phyloP scores from a whole-genome alignment of 1,140 invertebrate genomes.

The Saccostrea echinata region DNA sequence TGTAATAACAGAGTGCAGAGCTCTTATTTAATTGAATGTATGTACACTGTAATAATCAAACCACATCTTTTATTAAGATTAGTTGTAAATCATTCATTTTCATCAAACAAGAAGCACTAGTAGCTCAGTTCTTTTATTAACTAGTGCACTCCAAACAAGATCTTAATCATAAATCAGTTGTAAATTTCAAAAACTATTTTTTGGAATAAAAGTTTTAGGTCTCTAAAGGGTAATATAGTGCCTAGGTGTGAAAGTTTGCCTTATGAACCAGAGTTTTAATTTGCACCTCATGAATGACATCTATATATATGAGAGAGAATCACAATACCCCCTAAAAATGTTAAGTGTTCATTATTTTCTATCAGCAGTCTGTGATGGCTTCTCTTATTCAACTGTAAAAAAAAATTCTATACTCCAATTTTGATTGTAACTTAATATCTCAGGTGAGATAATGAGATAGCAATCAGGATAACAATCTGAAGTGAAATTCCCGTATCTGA shows the following conservation, averaged over 20 bases:
- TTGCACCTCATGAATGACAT: neutral
- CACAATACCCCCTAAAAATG: neutral
- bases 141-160: neutral
- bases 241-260: neutral
- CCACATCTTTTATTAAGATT: too few species aligned
- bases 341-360: neutral
- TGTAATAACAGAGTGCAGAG: too few species aligned
- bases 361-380: neutral
- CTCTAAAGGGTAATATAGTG: neutral
- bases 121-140: neutral
- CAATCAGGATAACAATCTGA: neutral
- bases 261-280: neutral
- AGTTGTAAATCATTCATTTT: too few species aligned
- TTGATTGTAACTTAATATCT: slow-evolving; percentile 20
- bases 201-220: neutral
- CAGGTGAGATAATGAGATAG: neutral
- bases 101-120: too few species aligned
- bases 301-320: neutral
- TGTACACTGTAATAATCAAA: too few species aligned
- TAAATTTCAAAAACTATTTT: neutral
- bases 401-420: neutral
- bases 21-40: too few species aligned
- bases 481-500: neutral
- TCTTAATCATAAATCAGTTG: slow-evolving; percentile 1
- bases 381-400: slow-evolving; percentile 1